Percentiles rank a stretch among this genome's conserved stretches.
Conservation (phyloP, 2,797 vertebrate genomes). For the Morus bassanus region DNA sequence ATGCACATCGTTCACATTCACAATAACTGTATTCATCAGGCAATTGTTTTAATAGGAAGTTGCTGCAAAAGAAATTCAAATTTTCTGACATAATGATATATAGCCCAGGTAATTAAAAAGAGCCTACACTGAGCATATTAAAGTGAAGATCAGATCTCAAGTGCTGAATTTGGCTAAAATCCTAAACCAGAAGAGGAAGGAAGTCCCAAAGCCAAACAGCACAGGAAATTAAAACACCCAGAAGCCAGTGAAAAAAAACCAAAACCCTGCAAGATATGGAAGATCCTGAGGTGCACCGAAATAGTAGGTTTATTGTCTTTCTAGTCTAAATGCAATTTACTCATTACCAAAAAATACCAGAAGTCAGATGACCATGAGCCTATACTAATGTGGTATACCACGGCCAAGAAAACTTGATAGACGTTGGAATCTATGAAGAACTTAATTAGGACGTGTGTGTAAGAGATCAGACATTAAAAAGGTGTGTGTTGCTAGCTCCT, state of each 20-base stretch:
- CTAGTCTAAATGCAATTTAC: neutral
- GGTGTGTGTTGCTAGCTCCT: neutral
- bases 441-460: fast-evolving
- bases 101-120: constrained; percentile 20
- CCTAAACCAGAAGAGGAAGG: neutral
- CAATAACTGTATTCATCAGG: neutral
- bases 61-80: neutral
- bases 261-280: neutral
- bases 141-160: constrained; percentile 13
- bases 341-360: neutral
- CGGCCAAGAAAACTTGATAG: neutral
- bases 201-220: neutral
- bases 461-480: neutral
- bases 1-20: neutral
- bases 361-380: neutral
- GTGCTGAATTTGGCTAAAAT: neutral
- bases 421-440: neutral
- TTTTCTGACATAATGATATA: neutral
- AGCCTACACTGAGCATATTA: neutral
- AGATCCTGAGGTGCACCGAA: neutral
- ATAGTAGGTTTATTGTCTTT: neutral
- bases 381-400: neutral
- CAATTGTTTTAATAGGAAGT: neutral
- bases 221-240: neutral
- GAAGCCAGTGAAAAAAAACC: neutral